A percentile compares a stretch with the other conserved stretches of the same genome.
Evolutionary conservation across 2,113 vertebrate genomes (phyloP).

Genomic region (Pollimyrus isidori): DNA sequence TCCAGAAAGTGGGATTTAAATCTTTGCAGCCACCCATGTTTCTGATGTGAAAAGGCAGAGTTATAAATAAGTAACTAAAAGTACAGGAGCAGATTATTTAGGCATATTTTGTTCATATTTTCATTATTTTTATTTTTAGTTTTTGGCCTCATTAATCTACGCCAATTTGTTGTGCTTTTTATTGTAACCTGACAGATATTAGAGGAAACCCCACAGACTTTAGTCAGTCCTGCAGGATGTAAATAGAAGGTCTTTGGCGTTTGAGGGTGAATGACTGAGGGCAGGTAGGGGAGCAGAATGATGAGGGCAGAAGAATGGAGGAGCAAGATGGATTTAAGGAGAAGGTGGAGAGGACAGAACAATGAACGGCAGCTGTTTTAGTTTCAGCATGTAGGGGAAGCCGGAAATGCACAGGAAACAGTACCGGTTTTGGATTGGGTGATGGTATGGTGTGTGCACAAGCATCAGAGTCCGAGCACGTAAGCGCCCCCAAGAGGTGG

Average conservation of each 20-base stretch:
- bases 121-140: neutral
- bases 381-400: neutral
- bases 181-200: neutral
- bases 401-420: neutral
- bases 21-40: neutral
- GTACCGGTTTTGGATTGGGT: neutral
- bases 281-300: neutral
- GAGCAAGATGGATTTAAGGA: neutral
- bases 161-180: conserved; percentile 5
- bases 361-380: neutral
- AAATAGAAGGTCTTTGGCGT: neutral
- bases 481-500: neutral
- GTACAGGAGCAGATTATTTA: neutral
- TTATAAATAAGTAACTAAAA: neutral
- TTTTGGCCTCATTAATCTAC: neutral
- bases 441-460: neutral
- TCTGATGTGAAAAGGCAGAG: neutral
- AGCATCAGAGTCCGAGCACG: neutral
- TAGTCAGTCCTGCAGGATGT: neutral
- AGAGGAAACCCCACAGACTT: neutral
- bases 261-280: neutral
- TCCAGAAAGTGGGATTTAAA: neutral
- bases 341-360: neutral
- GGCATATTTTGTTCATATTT: neutral
- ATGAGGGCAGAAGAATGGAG: neutral